Conservation (phyloP, 1,140 invertebrate species). For the Orussus abietinus region DNA sequence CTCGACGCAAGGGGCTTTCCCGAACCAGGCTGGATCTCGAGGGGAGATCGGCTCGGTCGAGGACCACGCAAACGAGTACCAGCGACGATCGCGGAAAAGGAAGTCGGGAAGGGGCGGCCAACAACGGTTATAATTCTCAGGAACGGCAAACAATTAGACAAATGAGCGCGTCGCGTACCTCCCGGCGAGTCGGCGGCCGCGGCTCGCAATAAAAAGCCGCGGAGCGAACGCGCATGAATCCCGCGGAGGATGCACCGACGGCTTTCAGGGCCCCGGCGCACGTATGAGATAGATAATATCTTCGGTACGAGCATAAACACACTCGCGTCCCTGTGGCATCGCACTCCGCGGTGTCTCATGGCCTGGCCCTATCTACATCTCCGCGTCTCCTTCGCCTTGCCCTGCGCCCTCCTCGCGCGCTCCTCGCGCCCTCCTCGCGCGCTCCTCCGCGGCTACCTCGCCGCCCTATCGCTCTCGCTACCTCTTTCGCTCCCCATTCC, state of each 20-base stretch:
- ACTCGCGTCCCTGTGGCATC: constrained; percentile 20
- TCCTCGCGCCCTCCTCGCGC: too few relatives aligned
- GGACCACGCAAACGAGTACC: too few relatives aligned
- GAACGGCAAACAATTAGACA: constrained; percentile 22
- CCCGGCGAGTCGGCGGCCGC: constrained; percentile 12
- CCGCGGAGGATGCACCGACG: constrained; percentile 17
- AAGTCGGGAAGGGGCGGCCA: background rate
- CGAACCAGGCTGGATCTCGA: background rate
- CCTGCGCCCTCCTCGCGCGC: constrained; percentile 12
- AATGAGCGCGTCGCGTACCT: constrained; percentile 8
- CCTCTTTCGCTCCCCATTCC: constrained; percentile 7
- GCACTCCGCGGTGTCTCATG: constrained; percentile 26
- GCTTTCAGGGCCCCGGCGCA: constrained; percentile 3
- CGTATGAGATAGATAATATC: constrained; percentile 21
- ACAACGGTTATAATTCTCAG: background rate
- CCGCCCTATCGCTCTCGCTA: constrained; percentile 7
- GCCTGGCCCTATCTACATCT: constrained; percentile 11
- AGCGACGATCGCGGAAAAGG: constrained; percentile 18
- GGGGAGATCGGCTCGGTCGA: constrained; percentile 15
- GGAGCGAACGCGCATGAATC: constrained; percentile 15
- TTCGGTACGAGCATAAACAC: constrained; percentile 18
- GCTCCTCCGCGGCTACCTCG: constrained; percentile 1
- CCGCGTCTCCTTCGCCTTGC: constrained; percentile 2
- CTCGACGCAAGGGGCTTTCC: background rate
- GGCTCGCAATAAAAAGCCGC: constrained; percentile 24